These are phyloP conservation scores for Synanthedon andrenaeformis DNA, from an alignment of 2,888 invertebrate genomes.

Conservation along the genomic window DNA sequence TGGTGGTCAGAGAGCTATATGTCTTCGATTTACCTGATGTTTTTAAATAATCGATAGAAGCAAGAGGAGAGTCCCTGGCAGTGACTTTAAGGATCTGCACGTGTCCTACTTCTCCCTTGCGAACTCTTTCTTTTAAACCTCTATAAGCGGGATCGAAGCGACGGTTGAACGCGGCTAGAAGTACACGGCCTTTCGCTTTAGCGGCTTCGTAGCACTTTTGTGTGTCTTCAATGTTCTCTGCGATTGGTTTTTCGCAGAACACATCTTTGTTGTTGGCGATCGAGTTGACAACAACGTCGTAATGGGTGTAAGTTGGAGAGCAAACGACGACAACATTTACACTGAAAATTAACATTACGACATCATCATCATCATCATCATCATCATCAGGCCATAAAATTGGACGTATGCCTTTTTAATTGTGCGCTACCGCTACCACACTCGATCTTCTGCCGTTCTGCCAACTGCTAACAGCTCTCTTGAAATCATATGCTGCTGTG, in stretches of 20 bases:
- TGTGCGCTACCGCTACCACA: too few species aligned
- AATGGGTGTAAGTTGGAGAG: constrained; percentile 73
- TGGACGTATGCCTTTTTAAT: too few species aligned
- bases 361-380: background rate
- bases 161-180: constrained; percentile 76
- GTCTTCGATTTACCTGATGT: constrained; percentile 54
- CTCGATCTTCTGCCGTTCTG: too few species aligned
- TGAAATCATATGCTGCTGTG: too few species aligned
- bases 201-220: constrained; percentile 72
- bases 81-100: constrained; percentile 74
- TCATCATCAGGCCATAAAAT: background rate
- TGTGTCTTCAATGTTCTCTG: constrained; percentile 63
- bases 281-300: constrained; percentile 62
- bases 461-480: too few species aligned
- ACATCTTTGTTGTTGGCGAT: constrained; percentile 72
- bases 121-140: constrained; percentile 56
- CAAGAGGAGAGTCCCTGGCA: constrained; percentile 75
- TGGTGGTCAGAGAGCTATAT: too few species aligned
- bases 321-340: constrained; percentile 66
- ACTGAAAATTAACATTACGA: constrained; percentile 23
- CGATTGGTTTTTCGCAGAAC: constrained; percentile 78
- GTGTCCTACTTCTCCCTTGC: constrained; percentile 71
- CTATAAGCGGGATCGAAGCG: constrained; percentile 75
- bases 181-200: constrained; percentile 56
- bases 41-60: constrained; percentile 71